These are phyloP conservation scores for Sesamia inferens DNA, from an alignment of 2,888 invertebrate species.

Conservation along the genomic window DNA sequence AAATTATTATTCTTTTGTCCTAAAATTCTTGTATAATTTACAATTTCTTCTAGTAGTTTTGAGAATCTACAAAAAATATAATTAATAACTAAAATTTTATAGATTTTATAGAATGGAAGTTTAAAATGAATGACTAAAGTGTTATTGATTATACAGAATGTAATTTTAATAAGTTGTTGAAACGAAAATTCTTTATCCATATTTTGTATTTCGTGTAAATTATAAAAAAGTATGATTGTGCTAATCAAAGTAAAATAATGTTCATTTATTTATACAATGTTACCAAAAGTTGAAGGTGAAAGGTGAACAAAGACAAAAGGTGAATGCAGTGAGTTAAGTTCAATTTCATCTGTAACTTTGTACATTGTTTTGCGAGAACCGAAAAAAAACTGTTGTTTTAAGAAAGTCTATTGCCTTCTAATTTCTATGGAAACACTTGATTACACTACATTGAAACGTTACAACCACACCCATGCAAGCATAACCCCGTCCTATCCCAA, in stretches of 20 bases:
- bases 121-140: constrained; percentile 19
- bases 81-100: background rate
- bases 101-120: too few species aligned
- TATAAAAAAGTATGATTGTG: constrained; percentile 55
- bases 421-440: constrained; percentile 61
- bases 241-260: constrained; percentile 45
- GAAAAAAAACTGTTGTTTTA: constrained; percentile 36
- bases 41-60: constrained; percentile 17
- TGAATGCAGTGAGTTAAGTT: constrained; percentile 55
- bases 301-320: constrained; percentile 53
- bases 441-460: constrained; percentile 68
- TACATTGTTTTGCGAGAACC: constrained; percentile 45
- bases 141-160: constrained; percentile 27
- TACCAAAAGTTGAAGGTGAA: constrained; percentile 46
- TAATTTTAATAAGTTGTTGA: constrained; percentile 46
- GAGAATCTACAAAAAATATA: constrained; percentile 35
- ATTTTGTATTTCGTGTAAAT: constrained; percentile 55
- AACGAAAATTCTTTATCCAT: constrained; percentile 33
- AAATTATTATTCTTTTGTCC: constrained; percentile 25
- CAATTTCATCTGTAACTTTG: constrained; percentile 35
- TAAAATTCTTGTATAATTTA: constrained; percentile 28
- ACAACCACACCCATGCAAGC: constrained; percentile 85
- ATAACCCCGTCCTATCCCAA: constrained; percentile 60
- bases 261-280: constrained; percentile 36
- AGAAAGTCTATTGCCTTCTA: constrained; percentile 55